Percentiles rank a stretch among this genome's conserved stretches.
These are phyloP conservation scores for Drosophila lini DNA, from an alignment of 1,140 invertebrate genomes.

Conservation along the genomic window DNA sequence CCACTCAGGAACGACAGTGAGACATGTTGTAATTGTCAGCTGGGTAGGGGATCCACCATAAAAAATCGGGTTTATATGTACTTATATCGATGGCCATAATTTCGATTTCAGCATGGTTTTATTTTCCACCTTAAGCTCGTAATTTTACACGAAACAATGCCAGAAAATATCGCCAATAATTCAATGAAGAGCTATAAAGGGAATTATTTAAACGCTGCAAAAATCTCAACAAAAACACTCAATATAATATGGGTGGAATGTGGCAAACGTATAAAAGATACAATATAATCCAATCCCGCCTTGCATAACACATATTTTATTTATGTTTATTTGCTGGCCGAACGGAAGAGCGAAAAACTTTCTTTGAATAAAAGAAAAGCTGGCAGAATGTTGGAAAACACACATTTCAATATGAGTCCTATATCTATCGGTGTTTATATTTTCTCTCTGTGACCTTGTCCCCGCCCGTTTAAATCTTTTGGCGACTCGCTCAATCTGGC, in stretches of 20 bases:
- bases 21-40: slow-evolving; percentile 74
- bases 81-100: slow-evolving; percentile 22
- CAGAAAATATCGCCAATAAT: slow-evolving; percentile 58
- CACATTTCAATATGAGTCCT: slow-evolving; percentile 15
- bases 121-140: slow-evolving; percentile 66
- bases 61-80: slow-evolving; percentile 26
- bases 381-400: slow-evolving; percentile 17
- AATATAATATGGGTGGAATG: slow-evolving; percentile 17
- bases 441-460: slow-evolving; percentile 39
- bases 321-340: slow-evolving; percentile 17
- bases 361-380: slow-evolving; percentile 36
- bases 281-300: slow-evolving; percentile 35
- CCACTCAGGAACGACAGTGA: slow-evolving; percentile 7
- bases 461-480: slow-evolving; percentile 15
- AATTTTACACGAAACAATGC: slow-evolving; percentile 68
- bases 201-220: slow-evolving; percentile 36
- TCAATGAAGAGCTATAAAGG: slow-evolving; percentile 57
- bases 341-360: slow-evolving; percentile 14
- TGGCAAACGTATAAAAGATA: slow-evolving; percentile 33
- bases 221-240: slow-evolving; percentile 47
- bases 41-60: slow-evolving; percentile 20
- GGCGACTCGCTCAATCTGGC: slow-evolving; percentile 62
- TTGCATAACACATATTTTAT: slow-evolving; percentile 73
- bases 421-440: slow-evolving; percentile 26
- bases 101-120: slow-evolving; percentile 64